Base-by-base conservation (phyloP, 1,140 invertebrate genomes). In the Gerris buenoi region DNA sequence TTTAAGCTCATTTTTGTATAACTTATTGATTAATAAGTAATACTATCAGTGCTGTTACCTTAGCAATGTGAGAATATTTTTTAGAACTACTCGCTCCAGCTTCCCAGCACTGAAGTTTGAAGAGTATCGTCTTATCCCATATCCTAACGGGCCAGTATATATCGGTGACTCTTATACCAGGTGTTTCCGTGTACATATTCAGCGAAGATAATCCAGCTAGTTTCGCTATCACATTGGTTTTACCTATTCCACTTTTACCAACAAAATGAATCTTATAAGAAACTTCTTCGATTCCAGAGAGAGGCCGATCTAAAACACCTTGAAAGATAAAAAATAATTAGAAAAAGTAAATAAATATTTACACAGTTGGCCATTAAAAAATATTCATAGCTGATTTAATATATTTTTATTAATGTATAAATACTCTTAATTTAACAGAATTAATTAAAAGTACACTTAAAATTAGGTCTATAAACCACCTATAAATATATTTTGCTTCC, bases 91-190 rank as follows among this genome's bases (percentile, higher is more conserved):
- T 77, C 46, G 83, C 82, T 0, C 83, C 83, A 3, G 81, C 80
- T 74, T 85, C 83, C 82, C 83, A 84, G 59, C 84, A 81, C 70
- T 83, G 81, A 13, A 85, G 72, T 71, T 81, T 79, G 70, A 84
- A 84, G 28, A 85, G 70, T 22, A 84, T 78, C 13, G 79, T 75
- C 73, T 83, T 78, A 33, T 83, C 79, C 74, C 78, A 79, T 25
- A 84, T 79, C 72, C 81, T 82, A 2, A 79, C 81, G n/a, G 83
- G 83, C 84, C 83, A 85, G 70, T 80, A 83, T 28, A 83, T 74
- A 61, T 78, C 79, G 23, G 78, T 82, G 67, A 80, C 80, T 66
- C 79, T 79, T 65, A 85, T 83, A 0, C 83, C 83, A 74, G 74
- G 69, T n/a, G 83, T 84, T 74, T 84, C 83, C 62, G 75, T 71